Base-by-base conservation (phyloP, 2,113 vertebrate species). In the Eupsittula cactorum region DNA sequence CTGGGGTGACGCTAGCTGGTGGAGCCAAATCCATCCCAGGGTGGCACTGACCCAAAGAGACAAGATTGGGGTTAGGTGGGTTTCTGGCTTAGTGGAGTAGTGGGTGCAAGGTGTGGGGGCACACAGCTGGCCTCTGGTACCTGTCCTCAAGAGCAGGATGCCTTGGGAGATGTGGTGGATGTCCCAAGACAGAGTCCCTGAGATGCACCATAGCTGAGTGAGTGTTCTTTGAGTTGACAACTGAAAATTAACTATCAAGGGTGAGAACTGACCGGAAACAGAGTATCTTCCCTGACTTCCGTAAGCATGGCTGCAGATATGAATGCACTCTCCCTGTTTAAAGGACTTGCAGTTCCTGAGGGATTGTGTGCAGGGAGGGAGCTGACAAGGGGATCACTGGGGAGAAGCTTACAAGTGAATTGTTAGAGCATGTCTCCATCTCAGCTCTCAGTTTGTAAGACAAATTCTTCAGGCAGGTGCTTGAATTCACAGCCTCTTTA, bases 401-500 rank as follows among this genome's bases (percentile, higher is more conserved):
- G 68, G 90, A 93, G 88, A 87, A 88, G 90, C 95, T 96, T 92
- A 63, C 19, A 95, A 70, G 81, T 21, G 95, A 95, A 97, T 97
- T 95, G 94, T 98, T 97, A 84, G 39, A 95, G 85, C 62, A 41
- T 92, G 86, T 97, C 93, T 95, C 90, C 81, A 86, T 92, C 96
- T 96, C 91, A 74, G 95, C 31, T n/a, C 82, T 96, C 71, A 64
- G 95, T 97, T 97, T 97, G 92, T 94, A 96, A 95, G 97, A 97
- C 76, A 93, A 96, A 97, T 97, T 98, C 97, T 97, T 89, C 13
- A 33, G 83, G 98, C 98, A 98, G 98, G 98, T 98, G 98, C 96
- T 97, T 63, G 97, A 95, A 98, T 98, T 98, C 97, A 98, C 97
- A 97, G 97, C 76, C 97, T 97, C 95, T 98, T 98, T 97, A 97